These are phyloP conservation scores for Emydoidea blandingii DNA, from an alignment of 2,797 vertebrate species.

Conservation along the genomic window DNA sequence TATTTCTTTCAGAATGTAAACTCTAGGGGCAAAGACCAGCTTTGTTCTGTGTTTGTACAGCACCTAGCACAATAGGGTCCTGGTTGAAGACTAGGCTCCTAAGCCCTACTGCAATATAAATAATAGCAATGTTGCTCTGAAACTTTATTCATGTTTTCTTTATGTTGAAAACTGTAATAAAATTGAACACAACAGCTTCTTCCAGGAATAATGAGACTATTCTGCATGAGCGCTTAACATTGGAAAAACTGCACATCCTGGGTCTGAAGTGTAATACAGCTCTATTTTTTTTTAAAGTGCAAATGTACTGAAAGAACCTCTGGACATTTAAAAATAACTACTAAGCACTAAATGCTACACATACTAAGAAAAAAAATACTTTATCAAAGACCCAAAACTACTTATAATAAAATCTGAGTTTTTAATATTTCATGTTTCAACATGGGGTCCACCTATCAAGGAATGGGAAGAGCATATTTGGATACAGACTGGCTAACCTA, in stretches of 20 bases:
- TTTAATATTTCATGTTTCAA: background rate
- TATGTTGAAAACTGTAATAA: background rate
- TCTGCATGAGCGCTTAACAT: background rate
- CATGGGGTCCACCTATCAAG: background rate
- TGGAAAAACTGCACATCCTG: background rate
- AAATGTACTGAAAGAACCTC: background rate
- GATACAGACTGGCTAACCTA: too few species aligned
- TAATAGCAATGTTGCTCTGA: background rate
- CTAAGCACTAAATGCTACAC: background rate
- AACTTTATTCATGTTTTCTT: background rate
- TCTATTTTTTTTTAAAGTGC: background rate
- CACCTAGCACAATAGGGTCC: background rate
- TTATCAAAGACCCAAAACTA: background rate
- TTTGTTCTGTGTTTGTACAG: background rate
- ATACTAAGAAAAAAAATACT: background rate
- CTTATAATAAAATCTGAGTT: background rate
- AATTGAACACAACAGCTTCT: background rate
- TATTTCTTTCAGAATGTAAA: background rate
- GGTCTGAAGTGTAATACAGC: background rate
- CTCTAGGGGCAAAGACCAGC: background rate
- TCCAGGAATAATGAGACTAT: background rate
- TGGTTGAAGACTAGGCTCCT: background rate
- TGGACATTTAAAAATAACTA: background rate
- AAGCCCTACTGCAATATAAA: background rate
- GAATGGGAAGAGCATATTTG: too few species aligned